Evolutionary conservation across 2,113 vertebrate species (phyloP).

Genomic region (Brienomyrus longianalis): DNA sequence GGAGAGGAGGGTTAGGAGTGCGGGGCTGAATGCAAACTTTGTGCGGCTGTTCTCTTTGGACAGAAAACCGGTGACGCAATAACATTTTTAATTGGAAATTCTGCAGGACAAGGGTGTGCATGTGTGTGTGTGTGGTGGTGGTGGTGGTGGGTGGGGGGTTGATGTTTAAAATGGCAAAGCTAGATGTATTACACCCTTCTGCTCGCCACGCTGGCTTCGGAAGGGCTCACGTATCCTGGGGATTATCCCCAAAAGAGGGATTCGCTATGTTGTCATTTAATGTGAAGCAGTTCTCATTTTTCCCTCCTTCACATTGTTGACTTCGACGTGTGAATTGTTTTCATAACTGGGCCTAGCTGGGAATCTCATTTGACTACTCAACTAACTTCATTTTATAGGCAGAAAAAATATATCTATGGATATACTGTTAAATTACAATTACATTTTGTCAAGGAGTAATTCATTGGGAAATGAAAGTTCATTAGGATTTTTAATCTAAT

Average conservation of each 20-base stretch:
- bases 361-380: background rate
- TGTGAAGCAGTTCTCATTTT: background rate
- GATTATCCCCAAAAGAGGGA: slow-evolving; percentile 14
- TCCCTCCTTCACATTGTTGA: background rate
- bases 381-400: background rate
- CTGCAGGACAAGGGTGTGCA: background rate
- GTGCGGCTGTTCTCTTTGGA: background rate
- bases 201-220: background rate
- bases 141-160: background rate
- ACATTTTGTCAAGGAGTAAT: background rate
- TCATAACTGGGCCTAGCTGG: background rate
- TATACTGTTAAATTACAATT: background rate
- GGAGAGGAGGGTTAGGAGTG: background rate
- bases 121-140: background rate
- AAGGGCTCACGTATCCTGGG: background rate
- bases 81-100: slow-evolving; percentile 1
- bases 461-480: background rate
- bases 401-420: background rate
- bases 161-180: slow-evolving; percentile 13
- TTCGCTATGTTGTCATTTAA: background rate
- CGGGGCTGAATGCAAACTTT: background rate
- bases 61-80: background rate
- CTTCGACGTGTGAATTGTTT: background rate
- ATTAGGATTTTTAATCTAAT: background rate
- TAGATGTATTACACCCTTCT: background rate